phyloP scores from a whole-genome alignment of 2,888 invertebrate genomes.

The Pristionchus arcanus region DNA sequence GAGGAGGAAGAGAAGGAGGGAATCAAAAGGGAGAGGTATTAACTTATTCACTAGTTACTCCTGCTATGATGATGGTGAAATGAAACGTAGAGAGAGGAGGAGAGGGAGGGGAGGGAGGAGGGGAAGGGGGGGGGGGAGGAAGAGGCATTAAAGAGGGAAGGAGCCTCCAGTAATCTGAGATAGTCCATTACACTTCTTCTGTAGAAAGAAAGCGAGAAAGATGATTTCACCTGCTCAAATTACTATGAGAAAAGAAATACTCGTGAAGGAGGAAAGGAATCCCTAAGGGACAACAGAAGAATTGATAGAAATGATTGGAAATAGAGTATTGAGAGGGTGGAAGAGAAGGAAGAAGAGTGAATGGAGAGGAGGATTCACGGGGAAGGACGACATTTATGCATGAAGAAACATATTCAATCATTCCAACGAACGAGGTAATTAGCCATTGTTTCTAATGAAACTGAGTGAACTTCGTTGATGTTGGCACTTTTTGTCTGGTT shows the following conservation, averaged over 20 bases:
- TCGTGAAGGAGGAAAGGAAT: not conserved
- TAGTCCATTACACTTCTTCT: conserved; percentile 45
- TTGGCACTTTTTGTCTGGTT: not conserved
- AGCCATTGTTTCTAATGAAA: not conserved
- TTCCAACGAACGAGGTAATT: not conserved
- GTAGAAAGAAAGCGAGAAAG: conserved; percentile 44
- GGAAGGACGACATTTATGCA: not conserved
- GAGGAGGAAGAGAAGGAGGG: not conserved
- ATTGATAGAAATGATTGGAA: conserved; percentile 6
- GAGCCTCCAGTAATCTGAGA: conserved; percentile 30
- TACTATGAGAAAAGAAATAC: conserved; percentile 5
- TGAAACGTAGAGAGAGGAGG: not conserved
- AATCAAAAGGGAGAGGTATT: conserved; percentile 36
- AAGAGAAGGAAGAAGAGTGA: not conserved
- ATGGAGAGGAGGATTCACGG: not conserved
- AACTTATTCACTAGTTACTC: conserved; percentile 41
- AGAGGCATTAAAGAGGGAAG: not conserved
- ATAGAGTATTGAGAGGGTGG: conserved; percentile 15
- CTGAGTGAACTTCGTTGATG: not conserved
- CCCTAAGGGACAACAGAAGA: not conserved
- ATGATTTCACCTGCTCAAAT: conserved; percentile 37
- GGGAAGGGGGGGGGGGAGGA: not conserved
- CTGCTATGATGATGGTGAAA: conserved; percentile 21
- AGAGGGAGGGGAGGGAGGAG: not conserved
- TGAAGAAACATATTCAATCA: not conserved